These are phyloP conservation scores for Drosophila repleta DNA, from an alignment of 1,140 invertebrate species.

Conservation along the genomic window DNA sequence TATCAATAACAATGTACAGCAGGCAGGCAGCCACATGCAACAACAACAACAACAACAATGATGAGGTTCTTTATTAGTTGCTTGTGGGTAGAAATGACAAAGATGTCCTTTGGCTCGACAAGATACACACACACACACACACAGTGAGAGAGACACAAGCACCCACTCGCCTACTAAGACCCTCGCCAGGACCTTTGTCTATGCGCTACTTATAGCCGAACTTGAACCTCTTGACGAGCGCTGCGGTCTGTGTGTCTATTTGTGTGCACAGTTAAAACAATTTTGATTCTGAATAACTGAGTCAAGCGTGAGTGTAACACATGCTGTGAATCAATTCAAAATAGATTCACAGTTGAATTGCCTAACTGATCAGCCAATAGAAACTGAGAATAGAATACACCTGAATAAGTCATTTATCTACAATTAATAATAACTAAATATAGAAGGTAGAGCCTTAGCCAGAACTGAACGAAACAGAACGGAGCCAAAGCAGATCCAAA, in stretches of 20 bases:
- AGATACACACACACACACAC: no score
- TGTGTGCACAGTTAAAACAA: conserved; percentile 67
- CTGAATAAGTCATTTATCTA: no score
- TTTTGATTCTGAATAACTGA: conserved; percentile 50
- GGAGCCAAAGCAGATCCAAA: no score
- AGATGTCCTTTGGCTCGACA: conserved; percentile 52
- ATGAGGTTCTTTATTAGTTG: conserved; percentile 56
- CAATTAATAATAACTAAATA: no score
- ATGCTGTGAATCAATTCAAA: conserved; percentile 36
- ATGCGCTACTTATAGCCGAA: conserved; percentile 22
- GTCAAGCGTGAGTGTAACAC: conserved; percentile 2
- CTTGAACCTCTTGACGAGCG: conserved; percentile 5
- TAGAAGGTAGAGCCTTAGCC: background rate
- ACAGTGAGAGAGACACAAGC: conserved; percentile 22
- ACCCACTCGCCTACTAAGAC: conserved; percentile 1
- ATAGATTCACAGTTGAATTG: conserved; percentile 2
- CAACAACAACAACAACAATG: conserved; percentile 30
- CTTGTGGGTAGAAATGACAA: conserved; percentile 57
- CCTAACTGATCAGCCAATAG: background rate
- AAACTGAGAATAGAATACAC: no score
- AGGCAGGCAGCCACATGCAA: conserved; percentile 5
- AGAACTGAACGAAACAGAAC: no score
- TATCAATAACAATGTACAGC: conserved; percentile 78
- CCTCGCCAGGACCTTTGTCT: conserved; percentile 15
- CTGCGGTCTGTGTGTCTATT: conserved; percentile 30